Base-by-base conservation (phyloP, 2,113 vertebrate species). In the Lycocorax pyrrhopterus region DNA sequence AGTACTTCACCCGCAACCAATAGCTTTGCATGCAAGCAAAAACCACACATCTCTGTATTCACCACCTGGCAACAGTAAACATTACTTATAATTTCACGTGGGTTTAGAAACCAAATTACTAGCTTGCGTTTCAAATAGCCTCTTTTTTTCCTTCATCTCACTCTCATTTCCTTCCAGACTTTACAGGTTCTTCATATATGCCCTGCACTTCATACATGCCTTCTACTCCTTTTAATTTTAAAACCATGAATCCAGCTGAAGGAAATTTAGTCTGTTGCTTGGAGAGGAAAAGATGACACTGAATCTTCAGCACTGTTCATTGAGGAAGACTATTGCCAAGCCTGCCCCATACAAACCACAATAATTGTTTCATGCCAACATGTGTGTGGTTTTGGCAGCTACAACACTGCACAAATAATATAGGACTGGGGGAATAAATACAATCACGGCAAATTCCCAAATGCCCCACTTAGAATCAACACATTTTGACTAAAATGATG, bases 21-120 rank as follows among this genome's bases (percentile, higher is more conserved):
- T 74, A 90, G 93, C 76, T 96, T 78, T 92, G 88, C 94, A 81
- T 95, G 88, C 88, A 77, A 95, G 76, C 78, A 37, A 93, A 88
- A 94, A 89, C 67, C 93, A 87, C 93, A 92, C 79, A 86, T 73
- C 47, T 87, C 86, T 72, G 16, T 84, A 41, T 86, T 94, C 82
- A 90, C 82, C 78, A 84, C 52, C 68, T 89, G 83, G 85, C 92
- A 96, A 94, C 85, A 95, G 66, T 84, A 95, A 94, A 91, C 88
- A 93, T 74, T 64, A 63, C 79, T 88, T 94, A 52, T 39, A 84
- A 86, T 90, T 96, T 95, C 80, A 82, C 85, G 81, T 39, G 68
- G 68, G 76, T 84, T 96, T 90, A 86, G 90, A 93, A 96, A 85
- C 72, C 90, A 93, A 95, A 84, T 92, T 84, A 67, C 83, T 94